Base-by-base conservation (phyloP, 2,113 vertebrate genomes). In the Phycodurus eques region DNA sequence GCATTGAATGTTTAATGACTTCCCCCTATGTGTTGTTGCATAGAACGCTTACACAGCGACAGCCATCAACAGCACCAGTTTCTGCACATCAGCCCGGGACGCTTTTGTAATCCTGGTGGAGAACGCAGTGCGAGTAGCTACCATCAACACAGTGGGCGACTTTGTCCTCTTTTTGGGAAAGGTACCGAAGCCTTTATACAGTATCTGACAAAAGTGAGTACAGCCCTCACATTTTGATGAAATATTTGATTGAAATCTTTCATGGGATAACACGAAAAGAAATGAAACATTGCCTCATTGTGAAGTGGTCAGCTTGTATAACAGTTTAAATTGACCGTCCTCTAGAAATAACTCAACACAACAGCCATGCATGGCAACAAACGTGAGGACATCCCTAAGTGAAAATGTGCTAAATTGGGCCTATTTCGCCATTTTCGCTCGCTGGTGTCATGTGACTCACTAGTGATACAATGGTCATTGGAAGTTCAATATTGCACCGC, bases 121-220 rank as follows among this genome's bases (percentile, higher is more conserved):
- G 90, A 99, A 99, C 0, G 98, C 94, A 10, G 92, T 99, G 79
- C 89, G 95, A 59, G 96, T 99, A 70, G 95, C 96, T 44, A 92
- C 96, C 84, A 98, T 99, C 87, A 99, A 99, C 86, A 97, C 96
- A 1, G 94, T 99, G 65, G 98, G 98, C 17, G 96, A 98, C 90
- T 99, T 99, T 90, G 95, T 99, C 86, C 92, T 99, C 54, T 99
- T 99, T 83, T 83, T 99, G 68, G 98, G 95, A 89, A 99, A 99
- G 96, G 98, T 99, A 92, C 14, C 0, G 1, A 56, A 56, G 20
- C n/a, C 19, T 22, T 59, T 5, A 31, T 59, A 19, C 19, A 59
- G 2, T 33, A 59, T 14, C 27, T 12, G 3, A 59, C 12, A 14
- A 59, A 59, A 31, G 14, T 20, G 7, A 19, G 15, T 19, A 53